Base-by-base conservation (phyloP, 2,797 vertebrate genomes). In the Urocyon cinereoargenteus region DNA sequence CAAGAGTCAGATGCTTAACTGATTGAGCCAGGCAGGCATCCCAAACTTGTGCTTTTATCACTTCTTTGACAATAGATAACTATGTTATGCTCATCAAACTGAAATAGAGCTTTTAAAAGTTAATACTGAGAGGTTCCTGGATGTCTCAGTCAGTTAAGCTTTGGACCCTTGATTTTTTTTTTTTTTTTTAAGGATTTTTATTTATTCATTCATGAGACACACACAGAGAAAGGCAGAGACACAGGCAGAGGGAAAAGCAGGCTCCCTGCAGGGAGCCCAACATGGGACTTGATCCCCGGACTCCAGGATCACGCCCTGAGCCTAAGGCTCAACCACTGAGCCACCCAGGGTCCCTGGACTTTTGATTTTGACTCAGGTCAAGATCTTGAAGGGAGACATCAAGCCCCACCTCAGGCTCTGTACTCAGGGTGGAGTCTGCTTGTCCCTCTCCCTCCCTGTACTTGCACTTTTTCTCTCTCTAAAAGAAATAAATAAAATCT, bases 81-180 rank as follows among this genome's bases (percentile, higher is more conserved):
- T 87, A n/a, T 31, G 16, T 36, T 70, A 91, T 40, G 15, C 3
- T 68, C 18, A 55, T 70, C 21, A 89, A 78, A 88, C 26, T 83
- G 73, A 83, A 87, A 86, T 57, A 84, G 11, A 97, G 26, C 31
- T 90, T 90, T 92, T 81, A 75, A 81, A 75, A 75, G 8, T 75
- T 75, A 75, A 75, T 51, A 75, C 73, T 31, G 45, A 21, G 26
- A 15, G 45, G 15, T 18, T 7, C 45, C 73, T 75, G 45, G 26
- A 4, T 75, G 45, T 26, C 73, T 51, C 73, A 31, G 26, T 75
- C 73, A 28, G 72, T 28, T 75, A 75, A 51, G n/a, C 18, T 68
- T 68, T 7, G 3, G 18, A 34, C 66, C 11, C 66, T 68, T 68
- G 66, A 34, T 68, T 45, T 45, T 45, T 45, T 40, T 45, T 45